Evolutionary conservation across 2,797 vertebrate species (phyloP), one percentile per base, ranked within the genome.

Genomic region (Dipus sagitta): DNA sequence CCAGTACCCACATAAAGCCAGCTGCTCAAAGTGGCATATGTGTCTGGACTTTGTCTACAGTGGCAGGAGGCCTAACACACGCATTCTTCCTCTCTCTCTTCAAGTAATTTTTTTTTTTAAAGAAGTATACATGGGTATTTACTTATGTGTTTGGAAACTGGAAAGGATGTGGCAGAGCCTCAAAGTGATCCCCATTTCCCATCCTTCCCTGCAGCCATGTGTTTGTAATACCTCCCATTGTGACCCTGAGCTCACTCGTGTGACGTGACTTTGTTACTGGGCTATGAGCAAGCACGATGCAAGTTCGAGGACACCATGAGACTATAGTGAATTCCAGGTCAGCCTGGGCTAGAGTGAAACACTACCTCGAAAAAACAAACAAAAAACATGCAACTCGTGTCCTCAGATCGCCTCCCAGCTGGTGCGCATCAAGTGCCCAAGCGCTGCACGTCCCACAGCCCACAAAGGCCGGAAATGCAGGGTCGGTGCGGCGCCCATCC

Each of bases 391-490:
- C n/a, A 83, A 42, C 17, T 28, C 83, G 17, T 3, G 28, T 32
- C 42, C 38, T 79, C 30, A 9, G 28, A 42, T 1, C 79, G 32
- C 58, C 30, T 90, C 17, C 24, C 26, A 62, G 24, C 15, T 74
- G 71, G 20, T n/a, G 54, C 52, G 78, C 58, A 82, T 38, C 52
- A 74, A 23, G 1, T 47, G 64, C 65, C 78, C 47, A 7, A 6
- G 38, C 47, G 47, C 47, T 47, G 47, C 47, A 47, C 47, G 11
- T 10, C 47, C 47, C 47, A 9, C 47, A 11, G 47, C 1, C 83
- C 34, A 74, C 70, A 74, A 74, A 86, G 71, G n/a, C 71, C 8
- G 85, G 85, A 86, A 86, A 18, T 86, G 85, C 58, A 38, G 75
- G 64, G 64, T 65, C 60, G 28, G 34, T 24, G 34, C 28, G 23